These are phyloP conservation scores for Iselma pallidipennis DNA, from an alignment of 2,888 invertebrate species.

Conservation along the genomic window DNA sequence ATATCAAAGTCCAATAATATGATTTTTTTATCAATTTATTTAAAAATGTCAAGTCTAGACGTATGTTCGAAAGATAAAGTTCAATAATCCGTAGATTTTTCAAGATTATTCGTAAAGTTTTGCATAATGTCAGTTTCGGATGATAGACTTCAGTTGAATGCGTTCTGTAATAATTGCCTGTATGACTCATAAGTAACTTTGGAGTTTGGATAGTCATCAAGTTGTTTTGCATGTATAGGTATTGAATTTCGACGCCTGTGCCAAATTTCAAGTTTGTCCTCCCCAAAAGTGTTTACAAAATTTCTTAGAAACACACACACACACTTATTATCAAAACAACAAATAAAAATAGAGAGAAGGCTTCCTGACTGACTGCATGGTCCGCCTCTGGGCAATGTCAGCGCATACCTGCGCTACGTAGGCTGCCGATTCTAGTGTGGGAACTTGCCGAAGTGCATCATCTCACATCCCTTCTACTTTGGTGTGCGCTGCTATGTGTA, in stretches of 20 bases:
- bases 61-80: background rate
- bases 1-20: background rate
- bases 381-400: constrained; percentile 20
- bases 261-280: background rate
- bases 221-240: background rate
- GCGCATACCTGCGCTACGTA: constrained; percentile 31
- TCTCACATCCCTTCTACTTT: constrained; percentile 33
- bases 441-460: constrained; percentile 45
- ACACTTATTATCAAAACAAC: background rate
- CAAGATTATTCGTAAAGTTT: too few species aligned
- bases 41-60: background rate
- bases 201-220: background rate
- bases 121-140: too few species aligned
- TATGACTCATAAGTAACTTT: background rate
- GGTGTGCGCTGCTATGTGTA: background rate
- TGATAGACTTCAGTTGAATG: too few species aligned
- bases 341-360: background rate
- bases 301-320: background rate
- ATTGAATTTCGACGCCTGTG: background rate
- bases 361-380: background rate
- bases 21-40: background rate
- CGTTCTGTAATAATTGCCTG: background rate
- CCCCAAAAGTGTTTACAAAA: background rate
- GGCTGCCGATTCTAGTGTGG: constrained; percentile 41
- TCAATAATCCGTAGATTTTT: background rate